Base-by-base conservation (phyloP, 2,113 vertebrate genomes). In the Heterochromis multidens region DNA sequence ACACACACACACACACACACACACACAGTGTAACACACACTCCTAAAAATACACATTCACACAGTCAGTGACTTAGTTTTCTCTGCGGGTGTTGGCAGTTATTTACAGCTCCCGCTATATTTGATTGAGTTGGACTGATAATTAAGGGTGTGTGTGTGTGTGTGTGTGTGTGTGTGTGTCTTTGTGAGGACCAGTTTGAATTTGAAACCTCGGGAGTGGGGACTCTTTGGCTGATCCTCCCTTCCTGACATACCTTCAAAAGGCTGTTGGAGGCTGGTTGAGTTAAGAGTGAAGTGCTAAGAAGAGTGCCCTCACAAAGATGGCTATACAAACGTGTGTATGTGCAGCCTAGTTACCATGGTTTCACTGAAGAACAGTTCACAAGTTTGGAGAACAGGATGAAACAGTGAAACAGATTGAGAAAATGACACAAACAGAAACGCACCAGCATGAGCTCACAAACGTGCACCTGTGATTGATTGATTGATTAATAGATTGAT, bases 91-190 rank as follows among this genome's bases (percentile, higher is more conserved):
- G 23, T 81, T 85, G 77, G 82, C 72, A 83, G 82, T 82, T 86
- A 85, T 86, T 88, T 88, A 91, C 87, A 87, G 89, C 60, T 88
- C 40, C 35, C 21, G 31, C 72, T 91, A 67, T 86, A 87, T 81
- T 89, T 92, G 83, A 88, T 81, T 59, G 80, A 81, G 63, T 87
- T 87, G 77, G 81, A 88, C 74, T 84, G 31, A 70, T 88, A 90
- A 87, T 90, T 91, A 86, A 93, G 72, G 59, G 37, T 77, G 61
- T 84, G 81, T 61, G 27, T 12, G 56, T 27, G 7, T 27, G n/a
- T 0, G 9, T 5, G 33, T 1, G 62, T 16, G 33, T 0, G 52
- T 5, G 21, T 1, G 27, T 27, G 57, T 33, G 25, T 5, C 13
- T 60, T 40, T 85, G n/a, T 61, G 77, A 80, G 63, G 63, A 60